Evolutionary conservation across 2,113 vertebrate species (phyloP).

Genomic region (Sceloporus tristichus): DNA sequence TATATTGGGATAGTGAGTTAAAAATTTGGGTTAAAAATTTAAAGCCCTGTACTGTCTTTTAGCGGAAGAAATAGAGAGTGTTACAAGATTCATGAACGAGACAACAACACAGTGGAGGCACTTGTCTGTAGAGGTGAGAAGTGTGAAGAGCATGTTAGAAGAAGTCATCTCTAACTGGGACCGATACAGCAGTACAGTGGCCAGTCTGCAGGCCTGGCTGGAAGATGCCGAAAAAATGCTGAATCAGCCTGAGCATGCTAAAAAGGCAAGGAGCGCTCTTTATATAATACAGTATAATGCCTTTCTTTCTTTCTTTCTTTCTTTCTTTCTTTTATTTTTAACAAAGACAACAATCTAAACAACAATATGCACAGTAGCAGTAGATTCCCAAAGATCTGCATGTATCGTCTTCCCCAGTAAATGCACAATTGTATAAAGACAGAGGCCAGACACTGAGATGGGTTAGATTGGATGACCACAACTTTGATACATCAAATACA

Average conservation of each 20-base stretch:
- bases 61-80: slow-evolving; percentile 91
- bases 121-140: slow-evolving; percentile 92
- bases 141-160: slow-evolving; percentile 94
- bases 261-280: slow-evolving; percentile 79
- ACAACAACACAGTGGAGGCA: slow-evolving; percentile 94
- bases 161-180: slow-evolving; percentile 95
- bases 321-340: background rate
- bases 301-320: too few species aligned
- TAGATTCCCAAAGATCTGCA: background rate
- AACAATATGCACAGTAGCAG: background rate
- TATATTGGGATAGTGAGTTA: background rate
- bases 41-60: slow-evolving; percentile 33
- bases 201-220: slow-evolving; percentile 91
- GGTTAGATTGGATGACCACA: too few species aligned
- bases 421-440: too few species aligned
- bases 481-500: too few species aligned
- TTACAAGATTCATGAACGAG: slow-evolving; percentile 90
- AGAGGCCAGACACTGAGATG: too few species aligned
- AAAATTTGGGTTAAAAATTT: slow-evolving; percentile 28
- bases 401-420: background rate
- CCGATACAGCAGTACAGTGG: slow-evolving; percentile 86
- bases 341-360: background rate
- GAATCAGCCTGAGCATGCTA: slow-evolving; percentile 86
- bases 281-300: background rate
- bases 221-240: slow-evolving; percentile 92